Conservation (phyloP, 2,797 vertebrate genomes). For the Chaenodraco wilsoni region DNA sequence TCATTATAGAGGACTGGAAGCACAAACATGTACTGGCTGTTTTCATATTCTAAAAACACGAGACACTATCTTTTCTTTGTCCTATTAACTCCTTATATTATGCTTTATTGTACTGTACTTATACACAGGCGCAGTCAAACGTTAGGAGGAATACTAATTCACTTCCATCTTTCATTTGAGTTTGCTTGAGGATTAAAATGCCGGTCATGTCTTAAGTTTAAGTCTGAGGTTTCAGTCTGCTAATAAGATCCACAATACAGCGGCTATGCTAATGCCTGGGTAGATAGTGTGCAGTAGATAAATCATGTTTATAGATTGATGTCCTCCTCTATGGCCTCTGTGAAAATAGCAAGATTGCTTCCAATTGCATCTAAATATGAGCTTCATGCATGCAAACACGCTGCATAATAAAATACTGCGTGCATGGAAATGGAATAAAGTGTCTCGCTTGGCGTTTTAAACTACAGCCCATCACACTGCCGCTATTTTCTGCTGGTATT, state of each 20-base stretch:
- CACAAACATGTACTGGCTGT: neutral
- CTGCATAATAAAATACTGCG: constrained; percentile 54
- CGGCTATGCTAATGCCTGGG: constrained; percentile 68
- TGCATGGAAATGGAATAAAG: constrained; percentile 57
- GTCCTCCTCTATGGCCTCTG: constrained; percentile 64
- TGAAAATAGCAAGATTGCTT: constrained; percentile 75
- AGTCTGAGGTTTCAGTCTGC: constrained; percentile 47
- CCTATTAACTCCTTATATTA: neutral
- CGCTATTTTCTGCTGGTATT: constrained; percentile 69
- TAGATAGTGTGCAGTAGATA: constrained; percentile 67
- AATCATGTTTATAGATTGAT: constrained; percentile 77
- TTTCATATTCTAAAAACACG: constrained; percentile 3
- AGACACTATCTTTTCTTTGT: constrained; percentile 5
- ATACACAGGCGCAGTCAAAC: constrained; percentile 22
- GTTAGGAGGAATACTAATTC: constrained; percentile 19
- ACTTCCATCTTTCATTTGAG: constrained; percentile 25
- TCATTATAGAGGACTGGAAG: neutral
- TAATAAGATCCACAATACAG: constrained; percentile 64
- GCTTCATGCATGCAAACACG: constrained; percentile 65
- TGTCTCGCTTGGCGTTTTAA: constrained; percentile 54
- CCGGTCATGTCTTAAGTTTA: constrained; percentile 44
- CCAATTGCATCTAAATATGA: constrained; percentile 72
- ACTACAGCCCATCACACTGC: constrained; percentile 36
- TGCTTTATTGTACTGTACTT: neutral
- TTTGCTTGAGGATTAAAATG: constrained; percentile 55